Evolutionary conservation across 2,797 vertebrate species (phyloP).

Genomic region (Glyptemys insculpta): DNA sequence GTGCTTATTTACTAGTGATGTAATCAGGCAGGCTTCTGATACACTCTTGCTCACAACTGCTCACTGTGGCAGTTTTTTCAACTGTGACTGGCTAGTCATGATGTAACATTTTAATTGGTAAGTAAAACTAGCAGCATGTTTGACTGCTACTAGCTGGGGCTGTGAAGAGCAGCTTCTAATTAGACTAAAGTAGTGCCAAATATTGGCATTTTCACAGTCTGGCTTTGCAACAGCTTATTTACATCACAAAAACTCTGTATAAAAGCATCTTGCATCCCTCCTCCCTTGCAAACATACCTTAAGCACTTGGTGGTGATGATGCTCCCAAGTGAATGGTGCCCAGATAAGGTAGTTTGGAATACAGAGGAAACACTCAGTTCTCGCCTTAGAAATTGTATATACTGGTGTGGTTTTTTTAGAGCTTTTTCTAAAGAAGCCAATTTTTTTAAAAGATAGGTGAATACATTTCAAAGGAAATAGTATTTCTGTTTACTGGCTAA

Average conservation of each 20-base stretch:
- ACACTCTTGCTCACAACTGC: neutral
- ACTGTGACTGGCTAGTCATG: slow-evolving; percentile 25
- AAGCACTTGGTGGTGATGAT: slow-evolving; percentile 6
- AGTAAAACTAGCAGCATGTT: neutral
- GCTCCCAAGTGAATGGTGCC: neutral
- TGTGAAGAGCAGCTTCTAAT: slow-evolving; percentile 40
- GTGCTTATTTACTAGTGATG: slow-evolving; percentile 6
- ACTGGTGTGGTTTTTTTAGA: neutral
- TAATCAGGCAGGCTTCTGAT: neutral
- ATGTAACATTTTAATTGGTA: slow-evolving; percentile 32
- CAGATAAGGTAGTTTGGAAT: slow-evolving; percentile 20
- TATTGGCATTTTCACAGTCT: slow-evolving; percentile 23
- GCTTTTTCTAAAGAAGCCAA: slow-evolving; percentile 16
- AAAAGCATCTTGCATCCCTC: slow-evolving; percentile 17
- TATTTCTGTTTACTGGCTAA: slow-evolving; percentile 17
- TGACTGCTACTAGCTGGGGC: neutral
- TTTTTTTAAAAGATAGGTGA: neutral
- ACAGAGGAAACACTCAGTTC: neutral
- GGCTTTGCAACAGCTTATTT: slow-evolving; percentile 44
- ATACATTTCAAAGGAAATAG: neutral
- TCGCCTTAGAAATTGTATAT: too few relatives aligned
- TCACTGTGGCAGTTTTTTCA: slow-evolving; percentile 17
- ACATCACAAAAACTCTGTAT: slow-evolving; percentile 35
- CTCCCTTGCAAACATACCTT: neutral
- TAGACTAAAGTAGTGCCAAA: slow-evolving; percentile 42